Evolutionary conservation across 2,797 vertebrate species (phyloP).

Genomic region (Denticeps clupeoides): DNA sequence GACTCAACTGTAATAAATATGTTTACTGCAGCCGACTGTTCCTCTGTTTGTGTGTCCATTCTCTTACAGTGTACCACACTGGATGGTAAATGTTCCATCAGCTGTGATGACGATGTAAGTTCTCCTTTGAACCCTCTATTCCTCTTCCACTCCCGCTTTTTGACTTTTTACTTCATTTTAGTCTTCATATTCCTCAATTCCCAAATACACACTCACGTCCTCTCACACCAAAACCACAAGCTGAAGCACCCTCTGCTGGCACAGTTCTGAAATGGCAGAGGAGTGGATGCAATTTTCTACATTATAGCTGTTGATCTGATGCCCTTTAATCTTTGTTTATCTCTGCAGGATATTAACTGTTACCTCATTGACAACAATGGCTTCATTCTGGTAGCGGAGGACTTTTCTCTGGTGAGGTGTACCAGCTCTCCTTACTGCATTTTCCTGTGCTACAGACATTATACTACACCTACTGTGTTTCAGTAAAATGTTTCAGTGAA

Average conservation of each 20-base stretch:
- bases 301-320: not conserved
- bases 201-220: too few relatives aligned
- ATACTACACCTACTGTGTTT: too few relatives aligned
- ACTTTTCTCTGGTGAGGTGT: slow-evolving; percentile 60
- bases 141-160: slow-evolving; percentile 1
- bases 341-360: slow-evolving; percentile 66
- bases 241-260: too few relatives aligned
- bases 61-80: slow-evolving; percentile 77
- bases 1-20: not conserved
- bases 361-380: slow-evolving; percentile 84
- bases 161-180: not conserved
- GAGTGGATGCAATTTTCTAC: too few relatives aligned
- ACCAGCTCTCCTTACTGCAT: too few relatives aligned
- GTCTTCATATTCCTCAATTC: too few relatives aligned
- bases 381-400: slow-evolving; percentile 78
- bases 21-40: not conserved
- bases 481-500: too few relatives aligned
- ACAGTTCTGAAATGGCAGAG: too few relatives aligned
- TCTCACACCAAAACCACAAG: too few relatives aligned
- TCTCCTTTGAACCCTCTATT: not conserved
- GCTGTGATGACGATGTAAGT: slow-evolving; percentile 89
- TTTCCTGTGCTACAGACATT: too few relatives aligned
- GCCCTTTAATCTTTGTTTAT: not conserved
- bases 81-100: slow-evolving; percentile 89
- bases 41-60: slow-evolving; percentile 1